Conservation (phyloP, 2,888 invertebrate species). For the Sarcophaga variegata region DNA sequence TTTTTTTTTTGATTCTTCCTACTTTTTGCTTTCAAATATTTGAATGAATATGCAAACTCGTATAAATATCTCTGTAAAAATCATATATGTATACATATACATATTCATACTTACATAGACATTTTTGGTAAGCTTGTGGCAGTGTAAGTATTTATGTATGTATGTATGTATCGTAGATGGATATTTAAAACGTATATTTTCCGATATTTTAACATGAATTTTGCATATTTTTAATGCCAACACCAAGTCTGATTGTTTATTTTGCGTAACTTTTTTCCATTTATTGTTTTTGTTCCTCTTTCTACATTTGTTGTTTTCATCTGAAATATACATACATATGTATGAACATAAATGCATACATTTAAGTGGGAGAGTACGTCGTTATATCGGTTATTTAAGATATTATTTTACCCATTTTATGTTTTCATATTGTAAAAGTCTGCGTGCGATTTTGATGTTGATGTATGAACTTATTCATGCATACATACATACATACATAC, state of each 20-base stretch:
- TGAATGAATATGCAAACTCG: conserved; percentile 18
- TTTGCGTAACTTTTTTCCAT: conserved; percentile 27
- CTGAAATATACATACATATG: conserved; percentile 8
- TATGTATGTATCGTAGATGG: conserved; percentile 28
- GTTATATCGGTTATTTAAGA: conserved; percentile 10
- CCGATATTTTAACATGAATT: conserved; percentile 80
- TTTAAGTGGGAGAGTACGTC: neutral
- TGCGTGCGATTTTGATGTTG: conserved; percentile 8
- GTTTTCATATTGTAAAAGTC: conserved; percentile 22
- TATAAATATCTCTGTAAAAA: neutral
- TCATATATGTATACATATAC: conserved; percentile 2
- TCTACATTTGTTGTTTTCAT: neutral
- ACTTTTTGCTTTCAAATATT: conserved; percentile 13
- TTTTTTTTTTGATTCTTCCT: neutral
- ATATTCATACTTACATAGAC: neutral
- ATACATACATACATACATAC: conserved; percentile 4
- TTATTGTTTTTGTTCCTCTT: conserved; percentile 16
- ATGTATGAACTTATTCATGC: conserved; percentile 42
- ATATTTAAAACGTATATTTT: conserved; percentile 75
- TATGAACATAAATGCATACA: neutral
- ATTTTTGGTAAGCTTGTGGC: neutral
- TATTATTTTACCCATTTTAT: conserved; percentile 60
- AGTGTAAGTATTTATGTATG: neutral
- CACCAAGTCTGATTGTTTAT: conserved; percentile 60
- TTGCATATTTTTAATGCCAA: conserved; percentile 78